Base-by-base conservation (phyloP, 2,888 invertebrate species). In the Sipha maydis region DNA sequence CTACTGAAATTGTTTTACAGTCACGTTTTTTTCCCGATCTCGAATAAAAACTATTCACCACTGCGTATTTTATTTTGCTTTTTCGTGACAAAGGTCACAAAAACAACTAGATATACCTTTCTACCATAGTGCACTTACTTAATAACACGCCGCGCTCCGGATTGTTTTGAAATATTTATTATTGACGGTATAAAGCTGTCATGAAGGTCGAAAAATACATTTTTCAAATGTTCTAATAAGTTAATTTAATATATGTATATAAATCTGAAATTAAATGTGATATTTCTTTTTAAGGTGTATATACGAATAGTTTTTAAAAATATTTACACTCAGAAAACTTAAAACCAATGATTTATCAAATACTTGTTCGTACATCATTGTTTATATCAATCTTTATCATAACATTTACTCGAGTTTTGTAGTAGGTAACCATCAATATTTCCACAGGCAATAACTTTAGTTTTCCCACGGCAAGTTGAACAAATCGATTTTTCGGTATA, bases 141-240 rank as follows among this genome's bases (percentile, higher is more conserved):
- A 78, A 78, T 54, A 78, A 78, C 78, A 31, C 31, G 31, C 78
- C 31, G 54, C 25, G 54, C 78, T 31, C 78, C 78, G 78, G 54
- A 78, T 78, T 31, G 54, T 78, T 78, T 78, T 78, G 78, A 78
- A 78, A 78, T 78, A 78, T 78, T 54, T 78, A 78, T 78, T 69
- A 69, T 69, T 11, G 69, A n/a, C 69, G 69, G 69, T 69, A 28
- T 28, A 69, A 11, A 69, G 69, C 69, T 69, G 69, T 69, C 69
- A 69, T 69, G 69, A 69, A 69, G 69, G 69, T 69, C 69, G n/a
- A 21, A 28, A 69, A 69, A 28, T 69, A 69, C 28, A 69, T 69
- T 69, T 28, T 69, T 69, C n/a, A 69, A 28, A 69, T n/a, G 69
- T 9, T 69, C 69, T 69, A 28, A 69, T 28, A 69, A 25, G 25